phyloP scores from a whole-genome alignment of 1,140 invertebrate genomes.

The Asobara japonica region DNA sequence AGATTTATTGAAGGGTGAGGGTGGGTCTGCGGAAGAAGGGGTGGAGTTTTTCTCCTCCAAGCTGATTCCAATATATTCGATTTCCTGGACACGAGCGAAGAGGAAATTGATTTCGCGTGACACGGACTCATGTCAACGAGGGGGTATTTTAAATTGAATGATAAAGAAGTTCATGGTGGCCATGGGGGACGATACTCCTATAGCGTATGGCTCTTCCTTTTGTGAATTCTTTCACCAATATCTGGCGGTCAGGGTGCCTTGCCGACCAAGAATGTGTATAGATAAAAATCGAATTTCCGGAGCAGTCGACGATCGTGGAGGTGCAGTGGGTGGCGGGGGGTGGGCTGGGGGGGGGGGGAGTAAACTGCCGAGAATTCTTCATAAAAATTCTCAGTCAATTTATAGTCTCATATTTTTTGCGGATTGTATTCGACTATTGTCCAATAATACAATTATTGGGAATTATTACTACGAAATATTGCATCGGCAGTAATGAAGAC shows the following conservation, averaged over 20 bases:
- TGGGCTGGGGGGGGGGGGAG: too few relatives aligned
- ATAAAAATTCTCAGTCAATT: background rate
- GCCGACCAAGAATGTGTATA: too few relatives aligned
- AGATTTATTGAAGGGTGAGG: too few relatives aligned
- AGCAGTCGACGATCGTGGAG: too few relatives aligned
- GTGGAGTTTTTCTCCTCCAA: background rate
- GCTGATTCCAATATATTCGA: constrained; percentile 46
- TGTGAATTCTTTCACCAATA: background rate
- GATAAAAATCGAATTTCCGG: background rate
- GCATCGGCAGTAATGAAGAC: too few relatives aligned
- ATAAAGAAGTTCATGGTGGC: constrained; percentile 20
- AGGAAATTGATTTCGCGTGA: constrained; percentile 51
- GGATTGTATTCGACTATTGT: too few relatives aligned
- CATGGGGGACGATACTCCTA: background rate
- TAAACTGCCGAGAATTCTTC: background rate
- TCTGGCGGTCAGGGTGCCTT: background rate
- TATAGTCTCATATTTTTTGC: background rate
- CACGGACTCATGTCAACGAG: constrained; percentile 7
- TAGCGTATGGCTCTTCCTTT: background rate
- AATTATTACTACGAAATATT: too few relatives aligned
- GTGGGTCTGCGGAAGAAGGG: background rate
- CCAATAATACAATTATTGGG: too few relatives aligned
- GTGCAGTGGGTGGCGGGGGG: too few relatives aligned
- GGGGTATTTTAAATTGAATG: constrained; percentile 31
- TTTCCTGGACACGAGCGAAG: constrained; percentile 46